Conservation (phyloP, 2,888 invertebrate genomes). For the Drosophila phalerata region DNA sequence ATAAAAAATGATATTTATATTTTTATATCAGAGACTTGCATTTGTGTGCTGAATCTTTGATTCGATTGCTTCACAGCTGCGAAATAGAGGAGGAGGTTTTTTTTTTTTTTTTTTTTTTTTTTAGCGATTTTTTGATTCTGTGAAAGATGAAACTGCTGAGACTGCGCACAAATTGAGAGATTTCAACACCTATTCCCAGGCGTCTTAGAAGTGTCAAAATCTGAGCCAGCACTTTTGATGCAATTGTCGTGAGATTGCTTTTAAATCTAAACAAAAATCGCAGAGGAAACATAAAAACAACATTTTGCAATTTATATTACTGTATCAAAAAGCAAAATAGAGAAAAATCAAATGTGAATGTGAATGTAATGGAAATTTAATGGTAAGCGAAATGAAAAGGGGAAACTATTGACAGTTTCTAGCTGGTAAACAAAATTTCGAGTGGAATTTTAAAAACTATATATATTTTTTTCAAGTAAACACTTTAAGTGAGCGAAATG, state of each 20-base stretch:
- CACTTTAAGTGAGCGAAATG: constrained; percentile 18
- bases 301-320: constrained; percentile 59
- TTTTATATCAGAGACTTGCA: not conserved
- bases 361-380: constrained; percentile 1
- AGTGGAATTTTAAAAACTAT: too few species aligned
- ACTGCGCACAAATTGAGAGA: constrained; percentile 39
- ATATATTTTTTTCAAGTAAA: not conserved
- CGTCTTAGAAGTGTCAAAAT: constrained; percentile 33
- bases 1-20: constrained; percentile 2
- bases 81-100: not conserved
- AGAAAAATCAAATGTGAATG: not conserved
- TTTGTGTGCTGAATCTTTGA: constrained; percentile 47
- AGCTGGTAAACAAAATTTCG: constrained; percentile 11
- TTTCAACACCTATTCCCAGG: constrained; percentile 75
- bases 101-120: not conserved
- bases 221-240: constrained; percentile 51
- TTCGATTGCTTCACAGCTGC: constrained; percentile 60
- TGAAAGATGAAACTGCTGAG: constrained; percentile 71
- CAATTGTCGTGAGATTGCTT: constrained; percentile 59
- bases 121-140: constrained; percentile 48
- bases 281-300: constrained; percentile 32
- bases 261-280: constrained; percentile 35
- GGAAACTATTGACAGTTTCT: not conserved
- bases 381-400: not conserved
- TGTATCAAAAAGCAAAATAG: not conserved